Percentiles rank a stretch among this genome's conserved stretches.
phyloP scores from a whole-genome alignment of 1,140 invertebrate genomes.

The Drosophila sucinea region DNA sequence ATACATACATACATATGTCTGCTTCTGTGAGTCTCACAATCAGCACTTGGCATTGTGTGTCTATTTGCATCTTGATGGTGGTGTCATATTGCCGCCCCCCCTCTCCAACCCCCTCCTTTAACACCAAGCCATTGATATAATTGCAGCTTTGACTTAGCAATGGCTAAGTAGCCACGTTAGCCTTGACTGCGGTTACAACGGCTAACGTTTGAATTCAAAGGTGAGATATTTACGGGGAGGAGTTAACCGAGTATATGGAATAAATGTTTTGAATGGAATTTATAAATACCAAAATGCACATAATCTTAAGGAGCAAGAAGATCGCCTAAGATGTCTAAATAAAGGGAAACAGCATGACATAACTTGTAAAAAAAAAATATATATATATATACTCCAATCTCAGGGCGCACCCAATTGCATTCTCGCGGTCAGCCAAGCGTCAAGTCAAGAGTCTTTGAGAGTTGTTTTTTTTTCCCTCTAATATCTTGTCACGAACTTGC shows the following conservation, averaged over 20 bases:
- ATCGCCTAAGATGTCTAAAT: background rate
- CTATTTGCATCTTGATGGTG: slow-evolving; percentile 7
- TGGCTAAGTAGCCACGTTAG: background rate
- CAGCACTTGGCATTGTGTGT: slow-evolving; percentile 1
- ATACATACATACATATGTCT: background rate
- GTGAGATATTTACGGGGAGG: background rate
- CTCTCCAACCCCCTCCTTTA: background rate
- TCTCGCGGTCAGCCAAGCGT: background rate
- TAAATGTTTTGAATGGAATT: background rate
- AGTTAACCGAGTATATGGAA: background rate
- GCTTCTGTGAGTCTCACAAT: background rate
- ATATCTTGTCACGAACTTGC: background rate
- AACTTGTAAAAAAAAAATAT: background rate
- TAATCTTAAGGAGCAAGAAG: too few species aligned
- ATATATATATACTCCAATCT: background rate
- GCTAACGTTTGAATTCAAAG: background rate
- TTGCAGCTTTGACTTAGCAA: slow-evolving; percentile 6
- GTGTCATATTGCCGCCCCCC: slow-evolving; percentile 3
- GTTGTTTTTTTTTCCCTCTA: too few species aligned
- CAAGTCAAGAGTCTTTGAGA: too few species aligned
- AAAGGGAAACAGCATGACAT: background rate
- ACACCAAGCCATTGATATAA: slow-evolving; percentile 2
- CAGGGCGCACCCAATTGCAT: background rate
- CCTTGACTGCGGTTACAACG: slow-evolving; percentile 10
- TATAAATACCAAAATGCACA: background rate